Evolutionary conservation across 2,888 invertebrate genomes (phyloP).

Genomic region (Lochmaea capreae): DNA sequence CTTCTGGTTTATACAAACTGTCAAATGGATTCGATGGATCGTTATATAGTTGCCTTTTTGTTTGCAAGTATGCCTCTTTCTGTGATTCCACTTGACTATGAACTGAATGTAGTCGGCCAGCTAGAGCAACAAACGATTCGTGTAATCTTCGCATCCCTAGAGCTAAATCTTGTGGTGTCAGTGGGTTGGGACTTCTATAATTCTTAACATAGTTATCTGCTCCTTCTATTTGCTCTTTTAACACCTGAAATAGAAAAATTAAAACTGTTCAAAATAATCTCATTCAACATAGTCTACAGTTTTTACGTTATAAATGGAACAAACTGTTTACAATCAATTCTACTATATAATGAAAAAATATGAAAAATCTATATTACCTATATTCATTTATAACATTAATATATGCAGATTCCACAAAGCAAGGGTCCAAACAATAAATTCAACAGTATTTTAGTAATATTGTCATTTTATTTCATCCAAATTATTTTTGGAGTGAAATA

Average conservation of each 20-base stretch:
- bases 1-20: slow-evolving; percentile 53
- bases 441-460: too few species aligned
- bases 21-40: slow-evolving; percentile 85
- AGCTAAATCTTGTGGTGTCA: slow-evolving; percentile 82
- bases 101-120: slow-evolving; percentile 86
- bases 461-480: too few species aligned
- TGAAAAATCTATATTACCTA: too few species aligned
- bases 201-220: slow-evolving; percentile 79
- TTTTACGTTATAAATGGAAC: too few species aligned
- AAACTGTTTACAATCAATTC: too few species aligned
- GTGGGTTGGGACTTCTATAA: slow-evolving; percentile 72
- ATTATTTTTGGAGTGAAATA: too few species aligned
- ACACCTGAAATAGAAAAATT: slow-evolving; percentile 62
- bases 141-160: slow-evolving; percentile 84
- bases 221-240: slow-evolving; percentile 78
- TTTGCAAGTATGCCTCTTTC: slow-evolving; percentile 86
- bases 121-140: slow-evolving; percentile 87
- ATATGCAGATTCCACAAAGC: too few species aligned
- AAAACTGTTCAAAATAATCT: neutral
- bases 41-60: slow-evolving; percentile 81
- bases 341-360: too few species aligned
- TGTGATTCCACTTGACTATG: slow-evolving; percentile 83
- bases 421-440: too few species aligned
- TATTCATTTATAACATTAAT: too few species aligned
- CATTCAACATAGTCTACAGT: too few species aligned